Evolutionary conservation across 1,140 invertebrate species (phyloP).

Genomic region (Drosophila repleta): DNA sequence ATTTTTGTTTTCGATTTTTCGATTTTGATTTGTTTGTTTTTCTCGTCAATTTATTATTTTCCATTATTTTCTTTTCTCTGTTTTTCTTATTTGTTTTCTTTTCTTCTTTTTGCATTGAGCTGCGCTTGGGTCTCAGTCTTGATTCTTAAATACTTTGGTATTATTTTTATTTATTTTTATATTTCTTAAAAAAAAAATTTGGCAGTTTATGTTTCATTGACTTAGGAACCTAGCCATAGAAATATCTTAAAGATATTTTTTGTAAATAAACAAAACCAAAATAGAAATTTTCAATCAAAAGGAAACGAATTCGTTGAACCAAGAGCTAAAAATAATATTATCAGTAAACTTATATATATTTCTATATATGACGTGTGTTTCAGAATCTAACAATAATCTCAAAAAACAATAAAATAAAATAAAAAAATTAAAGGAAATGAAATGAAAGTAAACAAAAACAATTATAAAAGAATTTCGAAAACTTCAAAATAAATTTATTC

Average conservation of each 20-base stretch:
- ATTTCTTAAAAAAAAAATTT: conserved; percentile 16
- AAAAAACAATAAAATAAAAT: background rate
- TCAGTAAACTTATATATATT: background rate
- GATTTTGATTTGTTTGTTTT: conserved; percentile 53
- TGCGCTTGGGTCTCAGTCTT: conserved; percentile 62
- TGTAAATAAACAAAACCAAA: background rate
- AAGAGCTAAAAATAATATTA: background rate
- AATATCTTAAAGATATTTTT: conserved; percentile 12
- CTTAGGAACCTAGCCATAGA: conserved; percentile 38
- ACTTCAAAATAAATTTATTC: conserved; percentile 1
- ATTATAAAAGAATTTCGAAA: conserved; percentile 4
- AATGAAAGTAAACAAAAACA: conserved; percentile 17
- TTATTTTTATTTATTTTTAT: conserved; percentile 25
- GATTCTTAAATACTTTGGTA: conserved; percentile 31
- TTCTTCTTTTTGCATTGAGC: conserved; percentile 36
- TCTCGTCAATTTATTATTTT: conserved; percentile 14
- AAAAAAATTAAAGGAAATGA: conserved; percentile 1
- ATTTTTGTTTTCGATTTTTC: conserved; percentile 56
- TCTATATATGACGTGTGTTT: conserved; percentile 28
- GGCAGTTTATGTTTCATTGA: conserved; percentile 37
- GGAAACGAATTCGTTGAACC: conserved; percentile 19
- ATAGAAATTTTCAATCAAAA: background rate
- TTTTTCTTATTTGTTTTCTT: conserved; percentile 11
- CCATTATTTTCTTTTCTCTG: conserved; percentile 20
- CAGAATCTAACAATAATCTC: background rate